Evolutionary conservation across 1,140 invertebrate species (phyloP), one percentile per base, ranked within the genome.

Genomic region (Ladona fulva): DNA sequence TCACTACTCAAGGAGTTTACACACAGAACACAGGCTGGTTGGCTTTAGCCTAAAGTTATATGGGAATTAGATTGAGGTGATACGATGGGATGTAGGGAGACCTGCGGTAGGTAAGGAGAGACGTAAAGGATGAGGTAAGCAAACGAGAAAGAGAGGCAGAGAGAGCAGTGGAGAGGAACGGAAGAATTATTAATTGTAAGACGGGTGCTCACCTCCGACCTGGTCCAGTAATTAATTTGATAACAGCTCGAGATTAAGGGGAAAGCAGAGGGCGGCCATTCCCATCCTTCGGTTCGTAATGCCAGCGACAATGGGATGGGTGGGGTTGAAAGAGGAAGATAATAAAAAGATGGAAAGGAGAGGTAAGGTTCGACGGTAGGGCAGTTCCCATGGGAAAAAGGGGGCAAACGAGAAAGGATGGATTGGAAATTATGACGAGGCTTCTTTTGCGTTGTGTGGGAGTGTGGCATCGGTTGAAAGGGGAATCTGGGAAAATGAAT

Each of bases 201-300:
- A 12, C 12, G n/a, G 12, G 52, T 8, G 52, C 14, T 66, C 52
- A 5, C 29, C 29, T 5, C 1, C 1, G 29, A 8, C 29, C 52
- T 12, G 52, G 52, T 66, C 52, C 52, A 16, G 52, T 66, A 66
- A 66, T 66, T 66, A 66, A 66, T 66, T 66, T 66, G 52, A 66
- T 66, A 66, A 66, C 52, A 16, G 52, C 16, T 66, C 52, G 16
- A 66, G 52, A 66, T 66, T 66, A 66, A 12, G 52, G 14, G 52
- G 10, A 10, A 52, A 19, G 52, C 52, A 3, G 16, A 16, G 16
- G 52, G 52, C 12, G 10, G 10, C 44, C 44, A 11, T 52, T 52
- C 19, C 10, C n/a, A 22, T 22, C 52, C 52, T 66, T 22, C 5
- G 52, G 1, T 6, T 12, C 52, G 16, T 22, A 52, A 52, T 52